Base-by-base conservation (phyloP, 2,888 invertebrate genomes). In the Ennomos fuscantarius region DNA sequence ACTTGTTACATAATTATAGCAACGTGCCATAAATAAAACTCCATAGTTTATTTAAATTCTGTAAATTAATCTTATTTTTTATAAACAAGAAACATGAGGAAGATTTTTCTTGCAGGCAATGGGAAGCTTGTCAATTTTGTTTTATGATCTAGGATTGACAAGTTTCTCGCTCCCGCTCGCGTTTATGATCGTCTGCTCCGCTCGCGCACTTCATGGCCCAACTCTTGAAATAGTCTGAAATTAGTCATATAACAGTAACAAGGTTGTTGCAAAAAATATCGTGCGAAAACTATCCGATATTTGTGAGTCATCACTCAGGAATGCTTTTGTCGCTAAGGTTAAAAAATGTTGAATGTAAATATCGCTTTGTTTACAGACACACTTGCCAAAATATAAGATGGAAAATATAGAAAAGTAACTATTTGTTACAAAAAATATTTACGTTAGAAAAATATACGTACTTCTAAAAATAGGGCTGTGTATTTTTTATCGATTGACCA, bases 311-410 rank as follows among this genome's bases (percentile, higher is more conserved):
- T 8, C 15, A 9, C 24, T 11, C 11, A 9, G 54, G 66, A 60
- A 64, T 62, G 60, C 44, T 57, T 56, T 66, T 66, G 66, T 64
- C 66, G 57, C 64, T 59, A 57, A 41, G 58, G 48, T 43, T 55
- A 39, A 52, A 52, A 60, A 50, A 52, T 65, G 44, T 58, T 54
- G 10, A 53, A 50, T 59, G 62, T 62, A 63, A 63, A 63, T 62
- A 57, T 39, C 32, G 15, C 44, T 62, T 64, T 66, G 66, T 66
- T 66, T 66, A 66, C 62, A 60, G 52, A 55, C 58, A 36, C 24
- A 39, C 54, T 57, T 60, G 58, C 58, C 48, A 55, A 62, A 62
- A 62, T 45, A 53, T 52, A 45, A 52, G 8, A 47, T 52, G 52
- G 43, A 15, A 43, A 13, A 48, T 42, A 51, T 53, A 45, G 13